Base-by-base conservation (phyloP, 2,888 invertebrate species). In the Sturmia bella region DNA sequence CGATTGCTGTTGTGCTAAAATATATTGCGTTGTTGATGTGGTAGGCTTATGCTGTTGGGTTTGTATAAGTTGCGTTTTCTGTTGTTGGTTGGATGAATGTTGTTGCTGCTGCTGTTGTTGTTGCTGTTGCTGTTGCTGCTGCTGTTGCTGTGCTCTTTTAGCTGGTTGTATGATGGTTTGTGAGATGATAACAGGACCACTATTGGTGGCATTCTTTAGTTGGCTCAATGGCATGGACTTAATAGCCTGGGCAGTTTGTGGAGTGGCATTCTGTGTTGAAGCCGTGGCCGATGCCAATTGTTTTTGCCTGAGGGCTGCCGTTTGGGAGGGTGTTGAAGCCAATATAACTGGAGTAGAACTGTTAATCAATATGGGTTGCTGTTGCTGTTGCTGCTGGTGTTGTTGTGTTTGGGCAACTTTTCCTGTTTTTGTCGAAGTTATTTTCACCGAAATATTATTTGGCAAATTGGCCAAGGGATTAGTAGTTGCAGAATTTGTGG, bases 111-210 rank as follows among this genome's bases (percentile, higher is more conserved):
- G 84, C 6, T 80, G 85, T 17, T 73, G 84, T n/a, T 73, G 85
- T 19, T 64, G 64, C 9, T 70, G 83, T 5, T 81, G 84, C 2
- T 84, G 84, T 6, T 81, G 85, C 17, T 77, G 84, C 12, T 75
- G 84, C 27, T 73, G 84, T 41, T 57, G 84, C 64, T 74, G 85
- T 19, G 84, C 73, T 7, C 89, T 86, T 82, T 90, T 90, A 1
- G 90, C 89, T 11, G 91, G 91, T 82, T 91, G 90, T 70, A 91
- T 91, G 15, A 91, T 91, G 21, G 91, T 91, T 85, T 91, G 90
- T 13, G 90, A 91, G 48, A 91, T 90, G 13, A 91, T 91, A 3
- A 91, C 90, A 3, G 90, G 90, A 0, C 90, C 90, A 76, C 90
- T 90, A 74, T 88, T 90, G 0, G 90, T 85, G 1, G 90, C 90